phyloP scores from a whole-genome alignment of 2,888 invertebrate genomes.

The Pheosia tremula region DNA sequence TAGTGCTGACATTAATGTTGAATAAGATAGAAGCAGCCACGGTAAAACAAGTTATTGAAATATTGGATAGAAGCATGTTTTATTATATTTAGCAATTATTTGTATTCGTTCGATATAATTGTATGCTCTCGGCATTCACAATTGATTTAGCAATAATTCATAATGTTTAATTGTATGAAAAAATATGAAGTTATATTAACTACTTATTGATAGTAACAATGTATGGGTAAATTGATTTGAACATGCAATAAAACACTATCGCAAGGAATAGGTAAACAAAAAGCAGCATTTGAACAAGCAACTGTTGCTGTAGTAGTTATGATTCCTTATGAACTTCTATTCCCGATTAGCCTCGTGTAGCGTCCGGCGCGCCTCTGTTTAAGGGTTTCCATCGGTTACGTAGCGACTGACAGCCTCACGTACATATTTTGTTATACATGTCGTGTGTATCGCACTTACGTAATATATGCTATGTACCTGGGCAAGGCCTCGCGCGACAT shows the following conservation, averaged over 20 bases:
- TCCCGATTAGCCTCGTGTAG: slow-evolving; percentile 4
- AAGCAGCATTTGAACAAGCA: neutral
- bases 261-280: neutral
- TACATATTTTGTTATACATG: slow-evolving; percentile 35
- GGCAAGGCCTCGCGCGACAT: slow-evolving; percentile 46
- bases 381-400: slow-evolving; percentile 33
- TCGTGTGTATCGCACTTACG: slow-evolving; percentile 54
- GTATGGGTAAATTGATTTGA: too few species aligned
- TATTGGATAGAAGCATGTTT: slow-evolving; percentile 1
- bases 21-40: neutral
- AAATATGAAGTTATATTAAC: too few species aligned
- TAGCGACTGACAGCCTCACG: slow-evolving; percentile 1
- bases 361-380: neutral
- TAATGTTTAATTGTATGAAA: slow-evolving; percentile 21
- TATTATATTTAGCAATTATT: too few species aligned
- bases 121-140: too few species aligned
- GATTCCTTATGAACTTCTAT: neutral
- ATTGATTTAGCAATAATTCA: too few species aligned
- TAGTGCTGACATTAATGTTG: neutral
- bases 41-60: slow-evolving; percentile 30
- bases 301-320: slow-evolving; percentile 7
- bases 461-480: slow-evolving; percentile 49
- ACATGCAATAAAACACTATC: too few species aligned
- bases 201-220: too few species aligned
- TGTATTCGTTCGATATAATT: too few species aligned